These are phyloP conservation scores for Heterodera carotae DNA, from an alignment of 1,140 invertebrate species.

Conservation along the genomic window DNA sequence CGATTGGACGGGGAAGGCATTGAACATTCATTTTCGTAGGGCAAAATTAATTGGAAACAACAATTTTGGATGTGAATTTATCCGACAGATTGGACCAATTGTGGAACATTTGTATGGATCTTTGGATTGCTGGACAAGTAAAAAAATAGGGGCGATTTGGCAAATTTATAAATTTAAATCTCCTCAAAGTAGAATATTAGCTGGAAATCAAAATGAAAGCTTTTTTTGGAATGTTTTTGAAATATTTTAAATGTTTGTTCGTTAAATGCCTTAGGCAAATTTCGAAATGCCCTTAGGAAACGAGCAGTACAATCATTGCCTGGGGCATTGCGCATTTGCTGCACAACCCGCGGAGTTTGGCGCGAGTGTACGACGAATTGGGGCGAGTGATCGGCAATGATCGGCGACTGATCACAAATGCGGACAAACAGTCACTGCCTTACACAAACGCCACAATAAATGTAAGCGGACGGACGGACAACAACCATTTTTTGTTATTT, in stretches of 20 bases:
- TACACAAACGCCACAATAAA: conserved; percentile 50
- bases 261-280: too few relatives aligned
- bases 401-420: conserved; percentile 32
- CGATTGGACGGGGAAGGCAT: conserved; percentile 4
- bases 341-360: conserved; percentile 28
- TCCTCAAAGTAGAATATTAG: too few relatives aligned
- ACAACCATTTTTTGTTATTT: too few relatives aligned
- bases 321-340: conserved; percentile 42
- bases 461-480: conserved; percentile 6
- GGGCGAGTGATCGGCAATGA: conserved; percentile 45
- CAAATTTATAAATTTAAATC: too few relatives aligned
- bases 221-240: too few relatives aligned
- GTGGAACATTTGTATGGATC: conserved; percentile 25
- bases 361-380: conserved; percentile 39
- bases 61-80: background rate
- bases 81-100: conserved; percentile 19
- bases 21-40: conserved; percentile 16
- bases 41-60: conserved; percentile 3
- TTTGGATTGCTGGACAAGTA: conserved; percentile 32
- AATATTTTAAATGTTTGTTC: too few relatives aligned
- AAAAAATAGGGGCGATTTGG: background rate
- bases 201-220: too few relatives aligned
- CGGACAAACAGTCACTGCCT: conserved; percentile 30
- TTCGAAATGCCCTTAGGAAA: conserved; percentile 13
- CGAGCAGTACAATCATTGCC: conserved; percentile 31